A percentile compares a stretch with the other conserved stretches of the same genome.
These are phyloP conservation scores for Desmodus rotundus DNA, from an alignment of 2,113 vertebrate genomes.

Conservation along the genomic window DNA sequence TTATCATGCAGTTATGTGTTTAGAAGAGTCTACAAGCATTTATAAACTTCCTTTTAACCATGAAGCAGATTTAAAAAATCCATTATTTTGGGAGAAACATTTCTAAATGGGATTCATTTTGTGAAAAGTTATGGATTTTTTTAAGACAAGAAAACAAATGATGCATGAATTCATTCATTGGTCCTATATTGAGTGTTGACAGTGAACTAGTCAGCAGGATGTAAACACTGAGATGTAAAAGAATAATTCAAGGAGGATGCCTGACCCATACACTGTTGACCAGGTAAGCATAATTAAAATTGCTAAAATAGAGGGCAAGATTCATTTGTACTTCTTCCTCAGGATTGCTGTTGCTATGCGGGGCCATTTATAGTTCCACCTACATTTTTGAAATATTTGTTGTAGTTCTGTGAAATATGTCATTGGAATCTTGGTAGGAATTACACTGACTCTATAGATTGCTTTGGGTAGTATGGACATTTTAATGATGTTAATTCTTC, in stretches of 20 bases:
- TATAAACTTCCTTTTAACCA: background rate
- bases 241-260: background rate
- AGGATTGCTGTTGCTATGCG: too few relatives aligned
- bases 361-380: too few relatives aligned
- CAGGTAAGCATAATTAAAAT: background rate
- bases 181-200: background rate
- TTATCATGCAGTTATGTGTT: background rate
- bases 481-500: too few relatives aligned
- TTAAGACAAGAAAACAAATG: background rate
- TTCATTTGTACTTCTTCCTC: too few relatives aligned
- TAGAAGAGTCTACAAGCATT: background rate
- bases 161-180: background rate
- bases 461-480: too few relatives aligned
- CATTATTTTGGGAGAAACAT: background rate
- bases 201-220: background rate
- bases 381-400: too few relatives aligned
- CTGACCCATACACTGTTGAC: background rate
- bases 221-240: background rate
- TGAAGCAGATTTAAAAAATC: background rate
- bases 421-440: too few relatives aligned
- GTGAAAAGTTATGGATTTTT: background rate
- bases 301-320: background rate
- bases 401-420: too few relatives aligned
- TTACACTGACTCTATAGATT: too few relatives aligned
- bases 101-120: background rate